Evolutionary conservation across 1,140 invertebrate species (phyloP), one percentile per base, ranked within the genome.

Genomic region (Drosophila yakuba): DNA sequence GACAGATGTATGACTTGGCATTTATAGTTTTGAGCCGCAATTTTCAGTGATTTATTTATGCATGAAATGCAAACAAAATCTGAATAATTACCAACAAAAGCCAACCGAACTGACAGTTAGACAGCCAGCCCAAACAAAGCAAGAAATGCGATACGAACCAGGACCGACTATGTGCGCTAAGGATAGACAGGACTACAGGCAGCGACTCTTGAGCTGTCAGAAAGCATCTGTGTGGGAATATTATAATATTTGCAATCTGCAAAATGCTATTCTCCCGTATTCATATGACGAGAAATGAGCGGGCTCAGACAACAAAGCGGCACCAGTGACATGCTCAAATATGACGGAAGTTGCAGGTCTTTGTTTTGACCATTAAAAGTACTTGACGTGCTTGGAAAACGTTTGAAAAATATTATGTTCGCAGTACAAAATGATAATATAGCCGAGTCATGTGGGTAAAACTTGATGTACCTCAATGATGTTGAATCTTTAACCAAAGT

Each of bases 11-110:
- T 61, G 64, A 61, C 51, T 69, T 73, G 67, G 75, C 80, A 78
- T 74, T 79, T 83, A 64, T 74, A 79, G 61, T 83, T 66, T 52
- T 39, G 60, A 66, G 75, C 66, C 60, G 71, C 78, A 76, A 83
- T 83, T 80, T 63, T 72, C 48, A 44, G 35, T 72, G 63, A 75
- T 75, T 83, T 83, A 83, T 84, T 80, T 83, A 83, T 84, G 80
- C 71, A 83, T 75, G 72, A 83, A 83, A 79, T 80, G 64, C 76
- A 79, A 84, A 79, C 80, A 75, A 78, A 83, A 83, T 83, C 71
- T 71, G 80, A 84, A 83, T 84, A 83, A 83, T 79, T 84, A 84
- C 69, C 69, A 82, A 83, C 80, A 84, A 84, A 74, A 62, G 71
- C 72, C 44, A 71, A 69, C 67, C 35, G 43, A 68, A 71, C 68